Conservation (phyloP, 2,797 vertebrate species). For the Onychomys arenicola region DNA sequence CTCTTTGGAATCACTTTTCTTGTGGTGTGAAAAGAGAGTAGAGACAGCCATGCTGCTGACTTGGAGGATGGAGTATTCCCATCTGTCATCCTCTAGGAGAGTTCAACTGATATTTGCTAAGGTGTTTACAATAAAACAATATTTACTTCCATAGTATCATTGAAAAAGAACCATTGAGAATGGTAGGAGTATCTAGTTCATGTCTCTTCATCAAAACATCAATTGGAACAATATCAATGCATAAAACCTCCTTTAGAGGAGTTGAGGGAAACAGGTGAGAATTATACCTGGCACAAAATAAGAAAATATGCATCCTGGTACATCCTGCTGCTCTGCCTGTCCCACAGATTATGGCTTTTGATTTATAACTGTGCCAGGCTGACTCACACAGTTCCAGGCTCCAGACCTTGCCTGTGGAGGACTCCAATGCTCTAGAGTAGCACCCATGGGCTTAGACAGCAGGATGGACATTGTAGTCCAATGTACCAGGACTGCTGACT, state of each 20-base stretch:
- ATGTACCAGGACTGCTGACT: background rate
- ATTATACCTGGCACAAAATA: background rate
- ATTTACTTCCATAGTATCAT: background rate
- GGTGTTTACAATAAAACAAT: background rate
- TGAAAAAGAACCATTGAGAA: background rate
- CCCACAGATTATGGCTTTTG: background rate
- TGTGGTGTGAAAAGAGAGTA: background rate
- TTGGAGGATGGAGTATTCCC: background rate
- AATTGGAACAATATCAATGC: background rate
- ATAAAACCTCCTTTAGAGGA: background rate
- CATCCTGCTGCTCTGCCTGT: background rate
- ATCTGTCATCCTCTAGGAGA: constrained; percentile 15
- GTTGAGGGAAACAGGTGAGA: background rate
- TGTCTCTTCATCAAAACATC: background rate
- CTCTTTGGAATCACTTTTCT: background rate
- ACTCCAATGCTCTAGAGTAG: background rate
- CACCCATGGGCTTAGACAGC: no score
- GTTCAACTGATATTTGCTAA: constrained; percentile 46
- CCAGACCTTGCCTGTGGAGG: background rate
- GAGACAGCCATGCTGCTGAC: background rate
- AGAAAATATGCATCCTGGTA: background rate
- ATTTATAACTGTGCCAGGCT: background rate
- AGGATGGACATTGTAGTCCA: background rate
- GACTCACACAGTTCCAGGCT: background rate
- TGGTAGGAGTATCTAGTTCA: background rate